Conservation (phyloP, 1,140 invertebrate genomes). For the Ceratina calcarata region DNA sequence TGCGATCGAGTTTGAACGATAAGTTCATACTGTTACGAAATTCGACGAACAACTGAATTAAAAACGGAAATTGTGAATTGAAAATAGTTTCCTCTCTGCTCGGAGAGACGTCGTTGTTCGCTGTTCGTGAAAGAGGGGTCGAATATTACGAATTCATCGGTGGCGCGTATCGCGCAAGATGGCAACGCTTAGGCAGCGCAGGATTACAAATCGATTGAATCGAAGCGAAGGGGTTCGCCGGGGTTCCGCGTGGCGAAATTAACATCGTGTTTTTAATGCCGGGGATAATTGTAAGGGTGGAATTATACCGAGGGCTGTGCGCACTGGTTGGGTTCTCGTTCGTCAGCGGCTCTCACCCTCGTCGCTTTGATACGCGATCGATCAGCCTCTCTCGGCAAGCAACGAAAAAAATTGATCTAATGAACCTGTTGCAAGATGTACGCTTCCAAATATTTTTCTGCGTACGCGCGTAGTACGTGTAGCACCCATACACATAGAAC, state of each 20-base stretch:
- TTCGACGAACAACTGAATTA: neutral
- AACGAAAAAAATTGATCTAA: neutral
- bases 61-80: neutral
- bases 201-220: conserved; percentile 80
- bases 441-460: neutral
- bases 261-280: conserved; percentile 80
- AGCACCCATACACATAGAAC: no score
- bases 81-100: neutral
- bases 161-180: conserved; percentile 57
- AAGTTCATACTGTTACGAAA: neutral
- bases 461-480: neutral
- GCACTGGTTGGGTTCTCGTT: conserved; percentile 66
- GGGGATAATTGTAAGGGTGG: conserved; percentile 80
- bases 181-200: conserved; percentile 67
- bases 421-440: neutral
- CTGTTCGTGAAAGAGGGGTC: neutral
- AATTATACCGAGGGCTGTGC: conserved; percentile 76
- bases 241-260: conserved; percentile 74
- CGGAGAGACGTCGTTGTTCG: neutral
- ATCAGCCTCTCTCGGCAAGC: conserved; percentile 21
- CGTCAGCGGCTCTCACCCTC: conserved; percentile 74
- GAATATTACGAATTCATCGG: conserved; percentile 59
- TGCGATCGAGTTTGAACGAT: neutral
- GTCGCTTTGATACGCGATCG: conserved; percentile 51
- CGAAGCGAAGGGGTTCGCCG: conserved; percentile 73